These are phyloP conservation scores for Bedellia somnulentella DNA, from an alignment of 2,888 invertebrate genomes.

Conservation along the genomic window DNA sequence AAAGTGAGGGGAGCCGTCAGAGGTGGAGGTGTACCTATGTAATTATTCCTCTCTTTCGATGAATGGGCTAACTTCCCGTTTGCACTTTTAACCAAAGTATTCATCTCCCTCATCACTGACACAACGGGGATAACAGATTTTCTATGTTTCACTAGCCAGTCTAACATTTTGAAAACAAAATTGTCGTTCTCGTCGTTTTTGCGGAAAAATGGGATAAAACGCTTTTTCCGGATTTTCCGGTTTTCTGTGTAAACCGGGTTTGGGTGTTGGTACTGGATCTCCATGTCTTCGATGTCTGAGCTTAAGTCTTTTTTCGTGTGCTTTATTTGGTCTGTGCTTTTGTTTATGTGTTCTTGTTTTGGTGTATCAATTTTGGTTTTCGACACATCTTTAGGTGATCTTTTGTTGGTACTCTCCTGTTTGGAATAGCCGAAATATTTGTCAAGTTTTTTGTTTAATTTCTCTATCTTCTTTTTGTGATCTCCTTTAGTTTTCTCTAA, in stretches of 20 bases:
- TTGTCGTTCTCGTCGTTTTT: slow-evolving; percentile 17
- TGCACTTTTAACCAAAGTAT: slow-evolving; percentile 28
- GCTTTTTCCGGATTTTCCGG: slow-evolving; percentile 25
- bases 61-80: slow-evolving; percentile 30
- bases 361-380: too few species aligned
- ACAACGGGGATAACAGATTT: slow-evolving; percentile 26
- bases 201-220: slow-evolving; percentile 24
- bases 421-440: slow-evolving; percentile 4
- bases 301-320: slow-evolving; percentile 3
- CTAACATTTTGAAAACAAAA: slow-evolving; percentile 23
- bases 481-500: slow-evolving; percentile 1
- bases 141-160: slow-evolving; percentile 25
- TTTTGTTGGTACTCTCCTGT: neutral
- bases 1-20: slow-evolving; percentile 17
- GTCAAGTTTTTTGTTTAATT: slow-evolving; percentile 2
- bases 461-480: too few species aligned
- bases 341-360: too few species aligned
- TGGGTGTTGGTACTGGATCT: slow-evolving; percentile 3
- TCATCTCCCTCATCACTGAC: slow-evolving; percentile 33
- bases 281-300: slow-evolving; percentile 1
- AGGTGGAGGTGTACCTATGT: slow-evolving; percentile 22
- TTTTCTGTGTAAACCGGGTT: slow-evolving; percentile 13
- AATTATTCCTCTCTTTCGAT: slow-evolving; percentile 29
- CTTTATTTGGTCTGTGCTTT: neutral
- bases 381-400: neutral